Conservation (phyloP, 2,113 vertebrate genomes). For the Isurus oxyrinchus region DNA sequence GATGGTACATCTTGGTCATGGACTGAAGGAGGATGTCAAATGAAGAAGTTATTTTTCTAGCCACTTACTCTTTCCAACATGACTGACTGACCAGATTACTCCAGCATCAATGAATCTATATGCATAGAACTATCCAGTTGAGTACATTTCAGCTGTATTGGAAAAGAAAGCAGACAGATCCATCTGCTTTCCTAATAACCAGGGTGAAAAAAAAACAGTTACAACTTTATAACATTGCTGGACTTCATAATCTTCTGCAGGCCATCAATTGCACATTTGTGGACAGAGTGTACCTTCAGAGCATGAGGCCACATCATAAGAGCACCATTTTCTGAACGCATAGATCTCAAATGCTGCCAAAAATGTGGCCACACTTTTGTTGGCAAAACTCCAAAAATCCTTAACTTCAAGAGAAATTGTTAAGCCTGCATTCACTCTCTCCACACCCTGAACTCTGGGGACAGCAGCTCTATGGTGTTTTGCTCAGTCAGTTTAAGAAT, state of each 20-base stretch:
- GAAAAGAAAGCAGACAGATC: neutral
- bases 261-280: neutral
- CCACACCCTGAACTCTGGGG: neutral
- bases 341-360: slow-evolving; percentile 7
- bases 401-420: neutral
- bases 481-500: neutral
- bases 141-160: neutral
- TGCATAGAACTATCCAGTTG: neutral
- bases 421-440: neutral
- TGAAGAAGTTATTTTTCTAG: neutral
- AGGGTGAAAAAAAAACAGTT: neutral
- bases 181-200: slow-evolving; percentile 12
- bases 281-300: neutral
- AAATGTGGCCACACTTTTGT: slow-evolving; percentile 1
- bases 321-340: neutral
- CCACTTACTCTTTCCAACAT: no score
- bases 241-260: neutral
- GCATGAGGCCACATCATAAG: slow-evolving; percentile 1
- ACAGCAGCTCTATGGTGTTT: neutral
- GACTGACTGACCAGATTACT: no score
- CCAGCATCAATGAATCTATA: neutral
- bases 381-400: neutral
- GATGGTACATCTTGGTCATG: neutral
- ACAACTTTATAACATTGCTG: neutral
- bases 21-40: neutral